Evolutionary conservation across 2,888 invertebrate species (phyloP).

Genomic region (Electrophaes corylata): DNA sequence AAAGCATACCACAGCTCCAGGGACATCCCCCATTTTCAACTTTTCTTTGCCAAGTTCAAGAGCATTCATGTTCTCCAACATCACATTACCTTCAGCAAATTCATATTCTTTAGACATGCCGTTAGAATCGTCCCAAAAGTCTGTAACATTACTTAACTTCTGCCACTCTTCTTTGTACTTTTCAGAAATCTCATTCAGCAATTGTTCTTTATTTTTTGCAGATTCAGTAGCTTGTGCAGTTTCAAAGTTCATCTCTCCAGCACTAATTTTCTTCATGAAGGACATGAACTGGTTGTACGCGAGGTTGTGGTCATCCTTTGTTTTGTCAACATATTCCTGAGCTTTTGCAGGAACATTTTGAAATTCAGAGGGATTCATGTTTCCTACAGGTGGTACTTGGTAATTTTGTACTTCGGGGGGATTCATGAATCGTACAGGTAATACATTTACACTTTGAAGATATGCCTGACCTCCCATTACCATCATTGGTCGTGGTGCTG

Average conservation of each 20-base stretch:
- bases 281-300: constrained; percentile 93
- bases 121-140: constrained; percentile 87
- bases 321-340: constrained; percentile 83
- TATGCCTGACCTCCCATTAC: constrained; percentile 39
- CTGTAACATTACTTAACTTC: constrained; percentile 86
- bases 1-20: constrained; percentile 97
- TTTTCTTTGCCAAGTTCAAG: constrained; percentile 94
- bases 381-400: no score
- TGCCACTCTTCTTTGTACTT: constrained; percentile 91
- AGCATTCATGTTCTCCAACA: constrained; percentile 90
- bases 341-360: constrained; percentile 77
- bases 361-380: not conserved
- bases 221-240: constrained; percentile 65
- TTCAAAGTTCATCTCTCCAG: constrained; percentile 85
- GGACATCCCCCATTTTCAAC: constrained; percentile 94
- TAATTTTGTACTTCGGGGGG: constrained; percentile 46
- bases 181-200: constrained; percentile 81
- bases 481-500: constrained; percentile 47
- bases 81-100: constrained; percentile 94
- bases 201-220: constrained; percentile 69
- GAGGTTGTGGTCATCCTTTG: constrained; percentile 87
- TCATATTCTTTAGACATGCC: constrained; percentile 87
- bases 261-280: constrained; percentile 91
- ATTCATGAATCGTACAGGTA: constrained; percentile 59
- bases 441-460: constrained; percentile 62